Evolutionary conservation across 2,888 invertebrate species (phyloP).

Genomic region (Pyrocoelia pectoralis): DNA sequence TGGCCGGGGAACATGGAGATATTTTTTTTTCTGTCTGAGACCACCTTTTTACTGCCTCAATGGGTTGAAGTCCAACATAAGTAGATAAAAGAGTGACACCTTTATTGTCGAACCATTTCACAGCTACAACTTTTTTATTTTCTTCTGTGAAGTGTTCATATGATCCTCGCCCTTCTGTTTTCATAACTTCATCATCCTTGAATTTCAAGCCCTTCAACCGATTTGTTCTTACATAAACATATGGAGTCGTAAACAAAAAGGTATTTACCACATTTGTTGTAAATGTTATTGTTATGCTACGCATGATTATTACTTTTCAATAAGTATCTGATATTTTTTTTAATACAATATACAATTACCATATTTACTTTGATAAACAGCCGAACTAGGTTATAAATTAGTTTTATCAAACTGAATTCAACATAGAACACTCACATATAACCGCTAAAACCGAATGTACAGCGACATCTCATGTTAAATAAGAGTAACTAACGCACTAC

Average conservation of each 20-base stretch:
- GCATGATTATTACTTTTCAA: too few relatives aligned
- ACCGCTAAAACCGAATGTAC: too few relatives aligned
- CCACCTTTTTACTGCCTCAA: conserved; percentile 29
- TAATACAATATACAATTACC: too few relatives aligned
- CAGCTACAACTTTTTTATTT: conserved; percentile 30
- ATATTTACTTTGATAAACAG: too few relatives aligned
- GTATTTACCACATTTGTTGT: conserved; percentile 15
- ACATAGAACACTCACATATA: too few relatives aligned
- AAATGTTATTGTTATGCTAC: too few relatives aligned
- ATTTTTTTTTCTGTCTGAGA: conserved; percentile 25
- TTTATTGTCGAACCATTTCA: conserved; percentile 37
- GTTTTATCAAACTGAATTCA: too few relatives aligned
- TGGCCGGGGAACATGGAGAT: conserved; percentile 29
- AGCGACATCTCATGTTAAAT: too few relatives aligned
- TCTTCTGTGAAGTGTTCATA: conserved; percentile 18
- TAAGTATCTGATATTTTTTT: too few relatives aligned
- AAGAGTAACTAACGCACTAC: too few relatives aligned
- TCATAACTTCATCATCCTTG: conserved; percentile 24
- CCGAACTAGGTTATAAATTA: too few relatives aligned
- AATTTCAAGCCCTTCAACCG: conserved; percentile 11
- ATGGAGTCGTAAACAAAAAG: too few relatives aligned
- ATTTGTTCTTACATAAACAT: conserved; percentile 19
- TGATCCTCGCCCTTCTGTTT: conserved; percentile 33
- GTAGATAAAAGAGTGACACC: conserved; percentile 29
- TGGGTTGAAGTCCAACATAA: conserved; percentile 27